A percentile compares a stretch with the other conserved stretches of the same genome.
These are phyloP conservation scores for Lepidocolaptes lacrymiger DNA, from an alignment of 2,797 vertebrate genomes.

Conservation along the genomic window DNA sequence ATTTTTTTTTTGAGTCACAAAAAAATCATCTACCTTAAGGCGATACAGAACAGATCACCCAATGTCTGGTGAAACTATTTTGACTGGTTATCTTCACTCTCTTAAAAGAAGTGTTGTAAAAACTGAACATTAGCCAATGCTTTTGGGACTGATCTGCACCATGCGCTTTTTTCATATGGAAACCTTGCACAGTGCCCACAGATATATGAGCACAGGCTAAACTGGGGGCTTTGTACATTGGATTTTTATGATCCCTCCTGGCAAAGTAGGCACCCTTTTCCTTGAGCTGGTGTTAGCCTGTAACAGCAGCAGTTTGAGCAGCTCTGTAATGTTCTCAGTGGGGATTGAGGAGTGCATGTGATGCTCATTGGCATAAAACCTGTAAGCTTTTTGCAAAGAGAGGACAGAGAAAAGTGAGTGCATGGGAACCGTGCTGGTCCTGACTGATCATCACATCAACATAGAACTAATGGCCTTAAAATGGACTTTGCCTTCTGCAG, in stretches of 20 bases:
- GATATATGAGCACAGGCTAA: background rate
- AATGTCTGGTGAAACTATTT: background rate
- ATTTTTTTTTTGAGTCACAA: background rate
- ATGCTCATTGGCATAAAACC: rapidly evolving
- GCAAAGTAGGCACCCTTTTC: background rate
- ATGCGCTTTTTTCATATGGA: rapidly evolving
- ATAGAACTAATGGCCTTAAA: background rate
- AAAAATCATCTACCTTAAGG: slow-evolving; percentile 6
- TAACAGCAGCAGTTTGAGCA: background rate
- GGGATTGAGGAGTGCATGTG: rapidly evolving
- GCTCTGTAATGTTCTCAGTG: background rate
- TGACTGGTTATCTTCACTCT: background rate
- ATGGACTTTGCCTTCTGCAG: background rate
- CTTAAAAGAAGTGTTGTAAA: background rate
- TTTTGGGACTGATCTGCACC: background rate
- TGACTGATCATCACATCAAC: background rate
- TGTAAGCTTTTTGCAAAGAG: background rate
- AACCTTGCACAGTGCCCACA: background rate
- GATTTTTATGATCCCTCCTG: background rate
- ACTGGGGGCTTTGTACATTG: background rate
- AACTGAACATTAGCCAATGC: background rate
- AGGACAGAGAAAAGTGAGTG: background rate
- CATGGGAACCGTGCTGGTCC: rapidly evolving
- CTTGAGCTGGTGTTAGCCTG: background rate
- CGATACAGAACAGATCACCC: background rate